Evolutionary conservation across 2,888 invertebrate genomes (phyloP).

Genomic region (Hoplodrina ambigua): DNA sequence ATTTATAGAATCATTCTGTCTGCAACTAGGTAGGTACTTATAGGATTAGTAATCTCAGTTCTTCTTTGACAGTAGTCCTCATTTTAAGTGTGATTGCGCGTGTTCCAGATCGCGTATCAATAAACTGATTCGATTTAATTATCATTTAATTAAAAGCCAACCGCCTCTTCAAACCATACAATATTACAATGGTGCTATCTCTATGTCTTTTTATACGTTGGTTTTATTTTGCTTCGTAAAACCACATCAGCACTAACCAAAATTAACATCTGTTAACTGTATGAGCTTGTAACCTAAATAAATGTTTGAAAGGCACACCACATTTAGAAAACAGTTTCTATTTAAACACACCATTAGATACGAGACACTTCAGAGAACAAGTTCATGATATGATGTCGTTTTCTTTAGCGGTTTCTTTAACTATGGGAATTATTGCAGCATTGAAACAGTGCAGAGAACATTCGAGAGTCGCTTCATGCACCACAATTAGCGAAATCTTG

Average conservation of each 20-base stretch:
- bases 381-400: slow-evolving; percentile 55
- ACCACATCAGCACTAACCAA: slow-evolving; percentile 50
- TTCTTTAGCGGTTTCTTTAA: slow-evolving; percentile 67
- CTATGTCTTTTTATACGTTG: slow-evolving; percentile 12
- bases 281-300: slow-evolving; percentile 57
- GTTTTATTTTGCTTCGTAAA: slow-evolving; percentile 34
- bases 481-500: slow-evolving; percentile 79
- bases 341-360: slow-evolving; percentile 41
- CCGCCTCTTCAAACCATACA: slow-evolving; percentile 21
- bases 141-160: slow-evolving; percentile 26
- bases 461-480: slow-evolving; percentile 68
- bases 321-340: slow-evolving; percentile 59
- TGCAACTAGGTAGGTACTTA: slow-evolving; percentile 20
- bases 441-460: slow-evolving; percentile 70
- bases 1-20: slow-evolving; percentile 21
- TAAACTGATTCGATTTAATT: slow-evolving; percentile 43
- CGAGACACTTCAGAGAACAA: slow-evolving; percentile 56
- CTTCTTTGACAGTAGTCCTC: slow-evolving; percentile 39
- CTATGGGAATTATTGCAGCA: slow-evolving; percentile 76
- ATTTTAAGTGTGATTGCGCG: slow-evolving; percentile 46
- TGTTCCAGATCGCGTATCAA: slow-evolving; percentile 48
- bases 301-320: slow-evolving; percentile 53
- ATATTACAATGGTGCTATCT: slow-evolving; percentile 17
- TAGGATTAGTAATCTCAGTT: slow-evolving; percentile 30
- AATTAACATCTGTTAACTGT: slow-evolving; percentile 57